Conservation (phyloP, 2,113 vertebrate species). For the Eonycteris spelaea region DNA sequence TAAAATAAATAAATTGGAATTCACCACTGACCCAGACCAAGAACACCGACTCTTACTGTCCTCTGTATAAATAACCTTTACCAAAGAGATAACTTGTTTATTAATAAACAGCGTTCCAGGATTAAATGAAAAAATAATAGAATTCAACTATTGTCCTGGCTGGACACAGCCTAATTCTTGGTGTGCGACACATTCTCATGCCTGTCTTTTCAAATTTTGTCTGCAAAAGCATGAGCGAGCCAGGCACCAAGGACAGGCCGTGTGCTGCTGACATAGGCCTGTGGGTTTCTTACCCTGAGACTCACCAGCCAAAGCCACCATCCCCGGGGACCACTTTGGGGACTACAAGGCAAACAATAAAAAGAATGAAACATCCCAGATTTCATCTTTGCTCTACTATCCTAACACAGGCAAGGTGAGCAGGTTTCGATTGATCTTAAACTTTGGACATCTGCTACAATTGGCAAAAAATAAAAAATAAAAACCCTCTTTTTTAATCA, state of each 20-base stretch:
- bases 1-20: background rate
- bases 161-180: background rate
- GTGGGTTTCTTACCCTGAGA: background rate
- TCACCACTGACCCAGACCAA: background rate
- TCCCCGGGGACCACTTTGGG: background rate
- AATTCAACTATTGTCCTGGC: background rate
- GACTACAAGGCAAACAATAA: background rate
- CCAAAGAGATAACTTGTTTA: background rate
- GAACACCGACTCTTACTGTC: background rate
- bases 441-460: background rate
- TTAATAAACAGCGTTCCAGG: background rate
- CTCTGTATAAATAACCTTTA: background rate
- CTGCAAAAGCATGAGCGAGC: background rate
- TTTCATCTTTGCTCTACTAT: too few species aligned
- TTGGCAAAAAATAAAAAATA: background rate
- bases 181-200: too few species aligned
- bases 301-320: rapidly evolving
- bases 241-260: background rate
- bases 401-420: too few species aligned
- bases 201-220: background rate
- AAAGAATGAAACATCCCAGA: background rate
- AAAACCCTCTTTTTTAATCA: background rate
- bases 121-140: background rate
- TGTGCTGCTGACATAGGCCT: rapidly evolving
- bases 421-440: background rate